Conservation (phyloP, 2,797 vertebrate genomes). For the Catostomus latipinnis region DNA sequence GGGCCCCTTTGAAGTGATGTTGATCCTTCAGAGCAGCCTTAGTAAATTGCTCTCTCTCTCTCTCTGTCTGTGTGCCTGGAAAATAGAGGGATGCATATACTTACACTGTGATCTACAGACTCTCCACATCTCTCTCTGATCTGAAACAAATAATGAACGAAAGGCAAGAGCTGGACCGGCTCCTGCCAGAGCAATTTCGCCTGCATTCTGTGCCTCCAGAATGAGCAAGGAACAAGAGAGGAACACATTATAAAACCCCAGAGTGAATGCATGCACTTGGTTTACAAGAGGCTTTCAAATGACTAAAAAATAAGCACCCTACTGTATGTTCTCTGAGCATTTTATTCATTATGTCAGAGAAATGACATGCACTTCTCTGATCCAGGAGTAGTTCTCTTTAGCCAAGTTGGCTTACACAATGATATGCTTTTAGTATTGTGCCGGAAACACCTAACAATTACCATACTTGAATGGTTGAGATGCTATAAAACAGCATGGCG, state of each 20-base stretch:
- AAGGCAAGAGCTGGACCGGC: constrained; percentile 48
- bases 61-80: constrained; percentile 43
- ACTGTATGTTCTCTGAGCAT: constrained; percentile 54
- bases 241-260: constrained; percentile 59
- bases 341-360: constrained; percentile 60
- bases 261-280: constrained; percentile 59
- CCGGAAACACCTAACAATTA: constrained; percentile 64
- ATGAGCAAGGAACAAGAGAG: constrained; percentile 53
- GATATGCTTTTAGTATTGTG: constrained; percentile 64
- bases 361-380: constrained; percentile 55
- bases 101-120: constrained; percentile 62
- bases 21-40: constrained; percentile 80
- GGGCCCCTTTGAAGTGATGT: constrained; percentile 81
- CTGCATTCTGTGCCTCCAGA: constrained; percentile 50
- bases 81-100: constrained; percentile 70
- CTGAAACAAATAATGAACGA: constrained; percentile 57
- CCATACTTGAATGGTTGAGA: constrained; percentile 71
- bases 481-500: constrained; percentile 63
- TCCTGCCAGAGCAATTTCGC: constrained; percentile 55
- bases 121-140: constrained; percentile 61
- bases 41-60: constrained; percentile 74
- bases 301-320: constrained; percentile 60
- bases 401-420: constrained; percentile 62
- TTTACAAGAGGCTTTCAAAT: constrained; percentile 60
- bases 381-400: constrained; percentile 50